phyloP scores from a whole-genome alignment of 2,113 vertebrate genomes.

The Bubo blakistoni region DNA sequence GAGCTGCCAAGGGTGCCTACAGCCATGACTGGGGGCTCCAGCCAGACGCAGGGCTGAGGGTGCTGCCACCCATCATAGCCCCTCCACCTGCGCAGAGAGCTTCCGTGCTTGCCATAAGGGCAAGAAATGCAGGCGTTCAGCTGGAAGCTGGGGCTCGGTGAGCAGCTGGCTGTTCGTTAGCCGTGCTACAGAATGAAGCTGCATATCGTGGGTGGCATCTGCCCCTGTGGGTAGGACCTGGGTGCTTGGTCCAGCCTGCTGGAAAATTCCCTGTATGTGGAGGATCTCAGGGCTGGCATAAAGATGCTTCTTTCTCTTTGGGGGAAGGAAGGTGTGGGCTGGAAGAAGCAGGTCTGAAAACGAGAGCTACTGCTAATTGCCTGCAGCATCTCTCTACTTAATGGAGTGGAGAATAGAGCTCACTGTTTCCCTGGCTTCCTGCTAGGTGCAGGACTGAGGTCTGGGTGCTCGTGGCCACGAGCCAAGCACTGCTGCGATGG shows the following conservation, averaged over 20 bases:
- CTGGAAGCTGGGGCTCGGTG: not conserved
- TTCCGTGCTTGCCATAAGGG: not conserved
- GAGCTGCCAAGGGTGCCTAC: fast-evolving
- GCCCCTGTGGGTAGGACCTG: not conserved
- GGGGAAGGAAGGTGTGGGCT: not conserved
- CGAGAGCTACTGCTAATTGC: not conserved
- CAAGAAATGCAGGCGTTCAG: not conserved
- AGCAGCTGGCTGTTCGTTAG: not conserved
- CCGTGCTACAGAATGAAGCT: not conserved
- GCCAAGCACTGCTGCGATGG: not conserved
- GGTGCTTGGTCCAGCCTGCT: not conserved
- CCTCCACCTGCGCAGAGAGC: not conserved
- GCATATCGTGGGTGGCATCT: fast-evolving
- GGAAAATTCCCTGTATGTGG: not conserved
- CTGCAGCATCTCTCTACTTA: not conserved
- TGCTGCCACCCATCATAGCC: fast-evolving
- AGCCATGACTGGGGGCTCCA: not conserved
- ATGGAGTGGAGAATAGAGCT: not conserved
- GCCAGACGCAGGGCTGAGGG: not conserved
- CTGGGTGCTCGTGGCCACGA: fast-evolving
- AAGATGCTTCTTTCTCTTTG: not conserved
- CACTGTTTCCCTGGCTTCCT: not conserved
- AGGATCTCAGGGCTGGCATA: not conserved
- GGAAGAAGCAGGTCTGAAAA: not conserved
- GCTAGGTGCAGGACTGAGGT: not conserved